Evolutionary conservation across 23 tunicate genomes (phyloP), one percentile per base, ranked within the genome.

Genomic region (Oikopleura dioica): DNA sequence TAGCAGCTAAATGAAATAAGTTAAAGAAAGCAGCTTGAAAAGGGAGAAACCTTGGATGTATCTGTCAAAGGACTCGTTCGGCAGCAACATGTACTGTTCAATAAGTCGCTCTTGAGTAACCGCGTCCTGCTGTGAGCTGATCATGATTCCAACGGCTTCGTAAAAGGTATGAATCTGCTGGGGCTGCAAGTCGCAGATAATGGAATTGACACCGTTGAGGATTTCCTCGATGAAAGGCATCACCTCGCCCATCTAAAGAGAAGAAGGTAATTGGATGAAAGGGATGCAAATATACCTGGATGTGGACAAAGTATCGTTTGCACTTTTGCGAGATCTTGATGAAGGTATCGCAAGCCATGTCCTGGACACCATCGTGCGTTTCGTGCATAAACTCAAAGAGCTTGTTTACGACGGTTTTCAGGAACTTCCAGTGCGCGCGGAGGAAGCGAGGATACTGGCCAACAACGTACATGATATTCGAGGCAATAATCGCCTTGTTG

Each of bases 301-400:
- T 84, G 50, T 81, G 86, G 31, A 94, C 95, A 75, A 94, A 94
- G 51, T 94, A 95, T 0, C 99, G 85, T 0, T 92, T 84, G 59
- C 99, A 94, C 68, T 94, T 94, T 59, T 94, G 99, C 59, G 99
- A 88, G 68, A 94, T 94, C 76, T 94, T 94, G 58, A 94, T 94
- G 51, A 94, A 94, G 37, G 99, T 94, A 81, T 94, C 99, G 82
- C 99, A 94, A 16, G 99, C 99, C 99, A 94, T 94, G 78, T 94
- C 99, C 75, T 94, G 99, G 55, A 94, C 99, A 1, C 99, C 99
- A 67, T 94, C 99, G 76, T 94, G 99, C 24, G 99, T 94, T 77
- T 94, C 99, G 78, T 94, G 99, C 99, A 94, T 94, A 38, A 94
- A 94, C 77, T 94, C 99, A 76, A 94, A 94, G 59, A 94, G 79